Evolutionary conservation across 1,140 invertebrate species (phyloP), one percentile per base, ranked within the genome.

Genomic region (Bombus cullumanus): DNA sequence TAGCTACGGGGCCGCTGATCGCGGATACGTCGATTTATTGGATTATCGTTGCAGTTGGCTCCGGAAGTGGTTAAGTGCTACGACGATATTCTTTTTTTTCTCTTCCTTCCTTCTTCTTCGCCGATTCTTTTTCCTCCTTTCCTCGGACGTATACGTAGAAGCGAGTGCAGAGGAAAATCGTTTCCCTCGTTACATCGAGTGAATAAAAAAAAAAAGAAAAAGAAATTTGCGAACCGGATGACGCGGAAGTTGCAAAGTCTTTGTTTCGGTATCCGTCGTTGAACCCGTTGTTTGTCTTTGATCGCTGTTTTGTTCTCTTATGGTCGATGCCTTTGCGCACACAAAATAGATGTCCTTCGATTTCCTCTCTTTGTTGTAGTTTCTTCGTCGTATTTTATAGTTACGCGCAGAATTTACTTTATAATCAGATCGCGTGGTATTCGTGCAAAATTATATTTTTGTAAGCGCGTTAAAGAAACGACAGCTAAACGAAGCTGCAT

Each of bases 11-110:
- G 12, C 66, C 82, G 59, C 59, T 57, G 88, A 89, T 88, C 85
- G 62, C 64, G 75, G 81, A 86, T 86, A 85, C 80, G 47, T 86
- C 79, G 72, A 69, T 41, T 85, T 85, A 85, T 81, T 69, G 69
- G 71, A 81, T 85, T 85, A 85, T 80, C 68, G 83, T 85, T 53
- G 76, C 83, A 84, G 76, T 84, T 39, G 76, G 76, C 59, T 39
- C n/a, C 83, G 53, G 77, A 85, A 85, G 68, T 80, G 83, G 76
- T 66, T 85, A 85, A 79, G 80, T 62, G 57, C 83, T 22, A 64
- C 59, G 53, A 6, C 68, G 68, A 80, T 73, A 73, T 69, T 59
- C 62, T 62, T 62, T 37, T 76, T 76, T 81, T 18, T 12, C 4
- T 37, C 31, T 47, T n/a, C 31, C 15, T 41, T 31, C 57, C 57